Conservation (phyloP, 2,797 vertebrate genomes). For the Betta splendens region DNA sequence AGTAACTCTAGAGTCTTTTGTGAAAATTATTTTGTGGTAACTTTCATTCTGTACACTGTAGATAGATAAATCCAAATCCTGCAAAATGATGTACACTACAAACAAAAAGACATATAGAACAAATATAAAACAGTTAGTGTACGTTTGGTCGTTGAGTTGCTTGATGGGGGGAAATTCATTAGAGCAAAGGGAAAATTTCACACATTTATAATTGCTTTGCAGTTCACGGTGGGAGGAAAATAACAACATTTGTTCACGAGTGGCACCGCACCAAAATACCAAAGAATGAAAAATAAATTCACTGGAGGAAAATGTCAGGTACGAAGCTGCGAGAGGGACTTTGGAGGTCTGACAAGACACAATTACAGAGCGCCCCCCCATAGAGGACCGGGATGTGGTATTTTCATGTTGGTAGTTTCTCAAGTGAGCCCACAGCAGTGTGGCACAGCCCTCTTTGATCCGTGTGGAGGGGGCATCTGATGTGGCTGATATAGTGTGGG, state of each 20-base stretch:
- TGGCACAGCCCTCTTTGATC: conserved; percentile 68
- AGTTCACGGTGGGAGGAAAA: conserved; percentile 16
- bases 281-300: conserved; percentile 79
- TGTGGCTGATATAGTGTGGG: conserved; percentile 49
- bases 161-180: conserved; percentile 40
- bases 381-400: conserved; percentile 67
- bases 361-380: conserved; percentile 72
- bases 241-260: conserved; percentile 64
- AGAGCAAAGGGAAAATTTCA: conserved; percentile 49
- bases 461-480: conserved; percentile 47
- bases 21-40: not conserved
- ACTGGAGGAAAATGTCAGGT: conserved; percentile 73
- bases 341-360: conserved; percentile 77
- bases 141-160: conserved; percentile 27
- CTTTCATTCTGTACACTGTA: not conserved
- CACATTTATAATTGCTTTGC: conserved; percentile 54
- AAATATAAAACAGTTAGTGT: conserved; percentile 6
- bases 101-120: no score
- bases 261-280: conserved; percentile 74
- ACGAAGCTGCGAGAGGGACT: conserved; percentile 74
- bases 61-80: not conserved
- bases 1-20: no score
- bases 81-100: conserved; percentile 12
- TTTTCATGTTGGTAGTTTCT: conserved; percentile 74
- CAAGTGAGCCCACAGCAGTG: conserved; percentile 58